phyloP scores from a whole-genome alignment of 2,888 invertebrate species.

The Cosmorhoe ocellata region DNA sequence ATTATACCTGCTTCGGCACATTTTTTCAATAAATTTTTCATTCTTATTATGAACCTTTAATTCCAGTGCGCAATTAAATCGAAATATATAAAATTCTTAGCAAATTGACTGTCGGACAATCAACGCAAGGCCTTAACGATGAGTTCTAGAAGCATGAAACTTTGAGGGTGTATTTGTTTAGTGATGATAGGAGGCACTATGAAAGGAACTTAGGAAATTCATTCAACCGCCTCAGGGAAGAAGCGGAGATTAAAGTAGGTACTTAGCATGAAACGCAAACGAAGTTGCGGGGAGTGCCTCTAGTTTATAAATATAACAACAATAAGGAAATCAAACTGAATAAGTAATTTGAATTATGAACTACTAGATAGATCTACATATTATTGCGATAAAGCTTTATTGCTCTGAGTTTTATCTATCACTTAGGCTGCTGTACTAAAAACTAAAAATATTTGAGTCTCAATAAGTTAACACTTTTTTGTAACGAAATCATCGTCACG shows the following conservation, averaged over 20 bases:
- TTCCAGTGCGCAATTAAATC: slow-evolving; percentile 19
- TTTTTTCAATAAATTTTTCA: not conserved
- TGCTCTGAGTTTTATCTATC: slow-evolving; percentile 10
- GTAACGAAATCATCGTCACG: not conserved
- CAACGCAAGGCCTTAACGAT: too few relatives aligned
- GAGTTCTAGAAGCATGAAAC: too few relatives aligned
- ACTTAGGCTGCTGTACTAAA: not conserved
- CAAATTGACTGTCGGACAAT: too few relatives aligned
- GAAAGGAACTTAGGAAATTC: too few relatives aligned
- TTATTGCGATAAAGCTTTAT: slow-evolving; percentile 25
- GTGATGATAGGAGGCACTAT: too few relatives aligned
- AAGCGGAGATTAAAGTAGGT: too few relatives aligned
- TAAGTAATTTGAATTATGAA: slow-evolving; percentile 22
- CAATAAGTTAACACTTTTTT: not conserved
- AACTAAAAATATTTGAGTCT: not conserved
- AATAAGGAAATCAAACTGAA: slow-evolving; percentile 32
- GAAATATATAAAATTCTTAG: too few relatives aligned
- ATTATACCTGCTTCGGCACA: too few relatives aligned
- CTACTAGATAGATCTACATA: slow-evolving; percentile 26
- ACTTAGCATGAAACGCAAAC: too few relatives aligned
- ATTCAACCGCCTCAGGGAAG: too few relatives aligned
- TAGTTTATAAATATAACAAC: slow-evolving; percentile 24
- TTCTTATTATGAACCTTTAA: slow-evolving; percentile 3
- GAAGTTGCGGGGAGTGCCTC: too few relatives aligned
- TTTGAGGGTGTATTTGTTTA: too few relatives aligned